These are phyloP conservation scores for Allobates femoralis DNA, from an alignment of 2,797 vertebrate genomes.

Conservation along the genomic window DNA sequence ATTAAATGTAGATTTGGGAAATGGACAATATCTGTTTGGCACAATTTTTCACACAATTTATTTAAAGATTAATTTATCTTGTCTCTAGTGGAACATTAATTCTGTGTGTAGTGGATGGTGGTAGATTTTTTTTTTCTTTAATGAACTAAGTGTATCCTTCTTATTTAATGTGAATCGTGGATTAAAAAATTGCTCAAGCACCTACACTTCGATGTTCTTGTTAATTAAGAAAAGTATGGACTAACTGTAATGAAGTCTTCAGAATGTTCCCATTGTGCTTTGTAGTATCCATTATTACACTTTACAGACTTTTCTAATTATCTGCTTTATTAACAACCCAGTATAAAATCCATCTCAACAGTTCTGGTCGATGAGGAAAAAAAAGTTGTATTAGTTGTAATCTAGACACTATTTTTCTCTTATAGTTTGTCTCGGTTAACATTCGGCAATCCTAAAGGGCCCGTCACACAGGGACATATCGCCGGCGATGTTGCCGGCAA, in stretches of 20 bases:
- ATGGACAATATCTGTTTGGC: no score
- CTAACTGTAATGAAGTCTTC: background rate
- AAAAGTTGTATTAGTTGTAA: background rate
- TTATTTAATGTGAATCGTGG: background rate
- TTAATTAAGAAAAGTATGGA: constrained; percentile 25
- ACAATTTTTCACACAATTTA: no score
- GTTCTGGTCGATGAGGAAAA: background rate
- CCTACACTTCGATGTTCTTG: background rate
- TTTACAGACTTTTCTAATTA: constrained; percentile 37
- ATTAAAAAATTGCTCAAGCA: background rate
- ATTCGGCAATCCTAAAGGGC: background rate
- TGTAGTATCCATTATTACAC: background rate
- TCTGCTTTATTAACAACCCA: background rate
- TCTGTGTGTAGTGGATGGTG: background rate
- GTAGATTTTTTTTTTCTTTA: background rate
- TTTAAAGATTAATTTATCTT: no score
- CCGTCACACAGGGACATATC: no score
- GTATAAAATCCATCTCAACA: background rate
- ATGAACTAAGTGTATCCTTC: background rate
- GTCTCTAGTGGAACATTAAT: background rate
- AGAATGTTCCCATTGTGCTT: background rate
- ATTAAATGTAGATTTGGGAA: no score
- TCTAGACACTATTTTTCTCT: background rate
- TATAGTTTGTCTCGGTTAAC: no score
- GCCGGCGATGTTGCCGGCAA: no score